These are phyloP conservation scores for Aphelinus atriplicis DNA, from an alignment of 1,140 invertebrate genomes.

Conservation along the genomic window DNA sequence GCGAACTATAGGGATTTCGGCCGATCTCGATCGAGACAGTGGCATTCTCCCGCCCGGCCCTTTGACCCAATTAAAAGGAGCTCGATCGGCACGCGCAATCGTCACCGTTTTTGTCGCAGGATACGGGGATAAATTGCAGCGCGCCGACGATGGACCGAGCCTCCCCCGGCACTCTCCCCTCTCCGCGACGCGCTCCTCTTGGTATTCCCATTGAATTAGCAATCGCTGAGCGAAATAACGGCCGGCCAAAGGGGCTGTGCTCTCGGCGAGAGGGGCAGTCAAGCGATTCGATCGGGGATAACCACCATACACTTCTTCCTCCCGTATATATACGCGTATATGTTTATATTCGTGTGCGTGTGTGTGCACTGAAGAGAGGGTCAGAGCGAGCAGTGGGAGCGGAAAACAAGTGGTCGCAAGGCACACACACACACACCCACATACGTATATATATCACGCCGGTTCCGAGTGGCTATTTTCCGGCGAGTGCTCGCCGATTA, in stretches of 20 bases:
- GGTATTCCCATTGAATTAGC: conserved; percentile 32
- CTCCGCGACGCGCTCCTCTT: not conserved
- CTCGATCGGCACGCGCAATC: too few relatives aligned
- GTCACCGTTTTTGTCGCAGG: too few relatives aligned
- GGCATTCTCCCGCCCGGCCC: not conserved
- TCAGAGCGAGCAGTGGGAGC: not conserved
- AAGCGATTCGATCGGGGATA: too few relatives aligned
- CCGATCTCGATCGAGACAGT: conserved; percentile 1
- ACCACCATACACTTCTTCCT: too few relatives aligned
- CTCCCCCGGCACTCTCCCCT: not conserved
- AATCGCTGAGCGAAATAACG: conserved; percentile 33
- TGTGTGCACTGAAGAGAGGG: not conserved
- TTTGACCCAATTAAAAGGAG: not conserved
- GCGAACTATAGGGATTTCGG: not conserved
- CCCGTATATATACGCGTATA: too few relatives aligned
- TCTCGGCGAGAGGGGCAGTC: too few relatives aligned
- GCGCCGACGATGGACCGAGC: not conserved
- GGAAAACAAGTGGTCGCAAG: conserved; percentile 54
- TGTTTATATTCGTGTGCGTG: not conserved
- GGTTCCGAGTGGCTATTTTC: conserved; percentile 65
- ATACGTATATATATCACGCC: conserved; percentile 55
- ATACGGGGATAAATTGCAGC: too few relatives aligned
- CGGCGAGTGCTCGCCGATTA: conserved; percentile 65
- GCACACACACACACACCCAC: not conserved
- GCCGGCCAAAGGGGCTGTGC: conserved; percentile 9